Conservation (phyloP, 1,140 invertebrate species). For the Adelges cooleyi region DNA sequence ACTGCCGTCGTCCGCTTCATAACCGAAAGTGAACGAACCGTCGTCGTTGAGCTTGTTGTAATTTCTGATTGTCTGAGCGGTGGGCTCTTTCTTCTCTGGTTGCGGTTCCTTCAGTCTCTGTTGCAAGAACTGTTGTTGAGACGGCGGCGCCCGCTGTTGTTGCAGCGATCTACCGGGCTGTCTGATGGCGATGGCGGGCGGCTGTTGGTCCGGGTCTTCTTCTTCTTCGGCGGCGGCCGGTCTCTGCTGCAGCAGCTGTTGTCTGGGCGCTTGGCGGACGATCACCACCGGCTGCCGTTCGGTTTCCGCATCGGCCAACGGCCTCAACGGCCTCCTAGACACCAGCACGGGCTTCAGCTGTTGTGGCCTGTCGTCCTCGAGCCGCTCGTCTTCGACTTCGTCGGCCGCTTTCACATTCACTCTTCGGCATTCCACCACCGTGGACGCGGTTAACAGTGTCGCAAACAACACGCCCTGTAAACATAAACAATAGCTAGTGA, state of each 20-base stretch:
- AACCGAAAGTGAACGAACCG: conserved; percentile 76
- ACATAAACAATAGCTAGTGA: neutral
- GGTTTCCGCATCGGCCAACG: neutral
- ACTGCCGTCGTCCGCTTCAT: conserved; percentile 76
- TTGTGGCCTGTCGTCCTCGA: conserved; percentile 39
- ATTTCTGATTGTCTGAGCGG: conserved; percentile 65
- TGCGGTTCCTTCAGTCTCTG: neutral
- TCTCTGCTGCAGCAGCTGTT: neutral
- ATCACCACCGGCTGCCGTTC: conserved; percentile 5
- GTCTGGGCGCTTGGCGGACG: neutral
- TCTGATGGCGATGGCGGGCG: neutral
- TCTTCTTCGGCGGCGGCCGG: neutral
- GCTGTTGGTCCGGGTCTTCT: neutral
- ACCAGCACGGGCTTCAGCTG: conserved; percentile 31
- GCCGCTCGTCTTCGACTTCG: conserved; percentile 32
- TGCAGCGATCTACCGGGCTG: neutral
- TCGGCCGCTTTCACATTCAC: conserved; percentile 7
- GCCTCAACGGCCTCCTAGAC: neutral
- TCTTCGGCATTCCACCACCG: neutral
- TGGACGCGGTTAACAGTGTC: neutral
- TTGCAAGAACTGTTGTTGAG: neutral
- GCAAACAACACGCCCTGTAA: conserved; percentile 15
- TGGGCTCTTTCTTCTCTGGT: conserved; percentile 45
- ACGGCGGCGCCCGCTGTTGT: neutral
- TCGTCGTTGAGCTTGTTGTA: conserved; percentile 74